Evolutionary conservation across 2,888 invertebrate genomes (phyloP), one percentile per base, ranked within the genome.

Genomic region (Isoperla grammatica): DNA sequence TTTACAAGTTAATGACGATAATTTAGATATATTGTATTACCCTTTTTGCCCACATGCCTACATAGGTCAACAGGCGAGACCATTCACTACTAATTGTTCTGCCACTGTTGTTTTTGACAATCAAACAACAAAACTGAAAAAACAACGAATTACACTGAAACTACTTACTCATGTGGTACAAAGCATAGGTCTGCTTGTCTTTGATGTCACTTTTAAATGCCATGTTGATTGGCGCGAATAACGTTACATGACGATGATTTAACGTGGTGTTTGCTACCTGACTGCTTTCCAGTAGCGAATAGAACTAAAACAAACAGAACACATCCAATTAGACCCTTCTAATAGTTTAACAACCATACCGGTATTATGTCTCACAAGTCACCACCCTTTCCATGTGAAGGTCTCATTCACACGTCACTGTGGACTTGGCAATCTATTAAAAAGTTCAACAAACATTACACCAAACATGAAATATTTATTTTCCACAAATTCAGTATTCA

Each of bases 221-320:
- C 66, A 84, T 82, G 75, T 94, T 92, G 64, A 88, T 90, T 9
- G 93, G 93, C 57, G 91, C 93, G 71, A 94, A 94, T 61, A 94
- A 78, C n/a, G 93, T 93, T 71, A 88, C 84, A 71, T 86, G 83
- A 64, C 90, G 83, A 71, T 83, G 82, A 68, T 84, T 79, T 49
- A 93, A 76, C 15, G 87, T 86, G 48, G 82, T 80, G 71, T 87
- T 90, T 42, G 89, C 89, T 54, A 87, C 78, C 58, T 80, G 78
- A 73, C 87, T 88, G 63, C 83, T 80, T 69, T 87, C 86, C 72
- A 93, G 72, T 63, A 89, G 76, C 55, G 85, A 80, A 70, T 87
- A 83, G 71, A 93, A 93, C 93, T 93, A 84, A 45, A 83, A 83
- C 73, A 74, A 76, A 19, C 6, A 57, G 39, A 53, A 13, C 17